Evolutionary conservation across 2,888 invertebrate species (phyloP).

Genomic region (Dione vanillae): DNA sequence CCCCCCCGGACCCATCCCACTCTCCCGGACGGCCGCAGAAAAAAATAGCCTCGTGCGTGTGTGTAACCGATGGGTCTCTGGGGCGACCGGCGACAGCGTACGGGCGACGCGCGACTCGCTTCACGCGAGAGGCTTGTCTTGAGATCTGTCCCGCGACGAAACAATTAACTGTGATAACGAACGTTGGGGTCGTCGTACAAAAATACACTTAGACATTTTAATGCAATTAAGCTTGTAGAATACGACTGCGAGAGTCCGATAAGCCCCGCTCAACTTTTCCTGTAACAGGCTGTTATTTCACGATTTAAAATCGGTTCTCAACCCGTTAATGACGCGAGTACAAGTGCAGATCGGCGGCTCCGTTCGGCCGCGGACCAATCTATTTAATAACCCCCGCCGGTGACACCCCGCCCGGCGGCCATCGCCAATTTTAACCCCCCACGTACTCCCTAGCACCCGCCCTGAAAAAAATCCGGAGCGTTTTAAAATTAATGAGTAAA

Average conservation of each 20-base stretch:
- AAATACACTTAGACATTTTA: conserved; percentile 62
- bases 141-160: conserved; percentile 37
- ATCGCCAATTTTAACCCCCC: conserved; percentile 82
- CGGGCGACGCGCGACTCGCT: conserved; percentile 42
- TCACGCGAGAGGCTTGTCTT: conserved; percentile 44
- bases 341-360: conserved; percentile 84
- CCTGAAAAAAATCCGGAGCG: conserved; percentile 85
- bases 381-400: conserved; percentile 85
- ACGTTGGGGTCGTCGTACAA: conserved; percentile 46
- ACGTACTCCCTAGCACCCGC: conserved; percentile 79
- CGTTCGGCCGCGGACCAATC: conserved; percentile 85
- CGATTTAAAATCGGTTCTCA: conserved; percentile 84
- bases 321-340: conserved; percentile 84
- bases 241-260: conserved; percentile 71
- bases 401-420: conserved; percentile 84
- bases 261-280: conserved; percentile 82
- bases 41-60: conserved; percentile 69
- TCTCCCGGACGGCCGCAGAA: conserved; percentile 72
- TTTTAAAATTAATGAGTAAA: conserved; percentile 86
- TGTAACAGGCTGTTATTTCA: conserved; percentile 84
- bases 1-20: conserved; percentile 67
- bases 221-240: conserved; percentile 79
- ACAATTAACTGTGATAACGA: conserved; percentile 50
- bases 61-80: conserved; percentile 57
- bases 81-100: conserved; percentile 51